These are phyloP conservation scores for Pseudococcus viburni DNA, from an alignment of 2,888 invertebrate genomes.

Conservation along the genomic window DNA sequence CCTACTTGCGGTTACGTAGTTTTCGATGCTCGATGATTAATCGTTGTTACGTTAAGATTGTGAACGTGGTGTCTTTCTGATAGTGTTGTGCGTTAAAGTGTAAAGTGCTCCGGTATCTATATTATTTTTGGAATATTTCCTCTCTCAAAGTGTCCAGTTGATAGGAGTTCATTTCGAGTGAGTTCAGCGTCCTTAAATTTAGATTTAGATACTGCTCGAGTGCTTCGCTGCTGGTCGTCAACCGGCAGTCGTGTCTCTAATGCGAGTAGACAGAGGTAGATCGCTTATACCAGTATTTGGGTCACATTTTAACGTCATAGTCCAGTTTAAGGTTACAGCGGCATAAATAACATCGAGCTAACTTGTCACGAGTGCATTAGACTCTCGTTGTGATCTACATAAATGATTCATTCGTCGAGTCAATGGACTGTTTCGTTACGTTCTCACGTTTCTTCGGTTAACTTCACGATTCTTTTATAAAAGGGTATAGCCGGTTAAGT, in stretches of 20 bases:
- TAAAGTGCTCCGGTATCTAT: not conserved
- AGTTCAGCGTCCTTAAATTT: not conserved
- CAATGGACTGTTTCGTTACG: not conserved
- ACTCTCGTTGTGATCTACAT: not conserved
- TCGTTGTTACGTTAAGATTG: not conserved
- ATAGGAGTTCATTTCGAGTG: not conserved
- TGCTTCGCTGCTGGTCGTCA: not conserved
- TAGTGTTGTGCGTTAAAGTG: not conserved
- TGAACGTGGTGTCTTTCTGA: not conserved
- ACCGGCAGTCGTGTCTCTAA: no score
- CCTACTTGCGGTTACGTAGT: no score
- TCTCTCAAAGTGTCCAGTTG: not conserved
- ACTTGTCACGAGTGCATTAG: slow-evolving; percentile 4
- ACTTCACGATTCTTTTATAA: not conserved
- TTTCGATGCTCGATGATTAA: not conserved
- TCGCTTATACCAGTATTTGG: not conserved
- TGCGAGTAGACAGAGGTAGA: no score
- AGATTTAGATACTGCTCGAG: not conserved
- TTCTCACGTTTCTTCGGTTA: not conserved
- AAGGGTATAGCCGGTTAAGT: no score
- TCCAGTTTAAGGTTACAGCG: not conserved
- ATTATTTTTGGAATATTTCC: not conserved
- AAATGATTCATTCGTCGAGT: not conserved
- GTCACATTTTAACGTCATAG: not conserved
- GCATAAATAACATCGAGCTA: not conserved